Evolutionary conservation across 2,113 vertebrate genomes (phyloP).

Genomic region (Halichoerus grypus): DNA sequence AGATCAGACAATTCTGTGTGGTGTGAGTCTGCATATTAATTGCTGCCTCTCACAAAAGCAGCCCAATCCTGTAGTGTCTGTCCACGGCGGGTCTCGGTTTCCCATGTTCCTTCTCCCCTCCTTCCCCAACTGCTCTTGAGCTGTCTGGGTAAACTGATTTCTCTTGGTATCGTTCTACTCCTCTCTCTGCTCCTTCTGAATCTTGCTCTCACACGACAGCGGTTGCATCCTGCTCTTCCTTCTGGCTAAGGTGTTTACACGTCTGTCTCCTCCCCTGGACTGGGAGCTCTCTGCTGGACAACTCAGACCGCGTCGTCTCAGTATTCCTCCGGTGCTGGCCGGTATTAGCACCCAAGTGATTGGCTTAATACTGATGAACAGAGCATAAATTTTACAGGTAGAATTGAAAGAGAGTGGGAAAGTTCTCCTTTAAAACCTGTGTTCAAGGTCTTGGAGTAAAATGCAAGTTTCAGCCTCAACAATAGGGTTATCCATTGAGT

Average conservation of each 20-base stretch:
- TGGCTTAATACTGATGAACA: slow-evolving; percentile 17
- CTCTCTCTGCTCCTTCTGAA: background rate
- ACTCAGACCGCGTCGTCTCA: background rate
- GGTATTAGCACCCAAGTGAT: background rate
- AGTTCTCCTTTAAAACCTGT: background rate
- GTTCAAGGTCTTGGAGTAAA: slow-evolving; percentile 12
- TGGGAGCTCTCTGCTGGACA: background rate
- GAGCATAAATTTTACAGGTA: slow-evolving; percentile 39
- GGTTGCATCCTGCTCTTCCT: background rate
- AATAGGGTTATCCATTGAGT: background rate
- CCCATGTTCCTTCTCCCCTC: background rate
- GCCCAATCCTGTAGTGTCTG: background rate
- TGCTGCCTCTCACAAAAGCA: background rate
- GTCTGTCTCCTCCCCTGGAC: background rate
- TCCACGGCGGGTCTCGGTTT: background rate
- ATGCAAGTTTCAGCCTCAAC: background rate
- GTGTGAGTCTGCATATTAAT: background rate
- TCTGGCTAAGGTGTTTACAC: background rate
- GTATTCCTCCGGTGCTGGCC: background rate
- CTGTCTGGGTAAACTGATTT: background rate
- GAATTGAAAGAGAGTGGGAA: background rate
- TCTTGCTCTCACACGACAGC: background rate
- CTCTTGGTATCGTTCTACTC: background rate
- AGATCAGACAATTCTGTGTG: background rate
- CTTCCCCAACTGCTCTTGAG: background rate